Evolutionary conservation across 2,888 invertebrate genomes (phyloP).

Genomic region (Acanthacorydalis orientalis): DNA sequence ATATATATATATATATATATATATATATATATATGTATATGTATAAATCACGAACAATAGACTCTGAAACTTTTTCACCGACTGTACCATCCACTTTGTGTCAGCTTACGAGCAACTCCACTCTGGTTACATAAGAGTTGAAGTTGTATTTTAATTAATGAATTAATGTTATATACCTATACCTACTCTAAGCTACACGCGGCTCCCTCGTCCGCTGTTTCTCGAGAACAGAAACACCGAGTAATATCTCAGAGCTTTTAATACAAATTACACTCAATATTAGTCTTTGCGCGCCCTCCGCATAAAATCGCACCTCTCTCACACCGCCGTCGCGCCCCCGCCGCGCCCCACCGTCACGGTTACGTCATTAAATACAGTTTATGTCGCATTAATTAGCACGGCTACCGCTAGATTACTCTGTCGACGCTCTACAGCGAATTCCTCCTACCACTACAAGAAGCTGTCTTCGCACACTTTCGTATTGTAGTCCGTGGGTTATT

Average conservation of each 20-base stretch:
- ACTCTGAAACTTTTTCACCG: not conserved
- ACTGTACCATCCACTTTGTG: conserved; percentile 2
- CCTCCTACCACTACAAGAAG: too few relatives aligned
- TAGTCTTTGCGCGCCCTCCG: conserved; percentile 2
- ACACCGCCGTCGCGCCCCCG: not conserved
- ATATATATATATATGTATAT: too few relatives aligned
- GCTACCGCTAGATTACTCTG: conserved; percentile 4
- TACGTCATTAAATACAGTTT: conserved; percentile 6
- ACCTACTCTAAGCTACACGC: not conserved
- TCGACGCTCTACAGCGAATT: too few relatives aligned
- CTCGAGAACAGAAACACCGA: not conserved
- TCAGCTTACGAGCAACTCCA: conserved; percentile 6
- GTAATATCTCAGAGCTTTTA: conserved; percentile 4
- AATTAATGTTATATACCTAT: conserved; percentile 7
- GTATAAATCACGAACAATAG: not conserved
- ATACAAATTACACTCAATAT: conserved; percentile 6
- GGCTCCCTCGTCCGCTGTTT: not conserved
- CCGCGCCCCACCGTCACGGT: not conserved
- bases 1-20: too few relatives aligned
- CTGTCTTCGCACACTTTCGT: too few relatives aligned
- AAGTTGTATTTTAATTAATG: conserved; percentile 7
- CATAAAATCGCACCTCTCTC: not conserved
- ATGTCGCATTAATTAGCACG: conserved; percentile 7
- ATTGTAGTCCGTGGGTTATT: too few relatives aligned
- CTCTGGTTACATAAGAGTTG: conserved; percentile 6